Evolutionary conservation across 2,797 vertebrate species (phyloP), one percentile per base, ranked within the genome.

Genomic region (Leuciscus waleckii): DNA sequence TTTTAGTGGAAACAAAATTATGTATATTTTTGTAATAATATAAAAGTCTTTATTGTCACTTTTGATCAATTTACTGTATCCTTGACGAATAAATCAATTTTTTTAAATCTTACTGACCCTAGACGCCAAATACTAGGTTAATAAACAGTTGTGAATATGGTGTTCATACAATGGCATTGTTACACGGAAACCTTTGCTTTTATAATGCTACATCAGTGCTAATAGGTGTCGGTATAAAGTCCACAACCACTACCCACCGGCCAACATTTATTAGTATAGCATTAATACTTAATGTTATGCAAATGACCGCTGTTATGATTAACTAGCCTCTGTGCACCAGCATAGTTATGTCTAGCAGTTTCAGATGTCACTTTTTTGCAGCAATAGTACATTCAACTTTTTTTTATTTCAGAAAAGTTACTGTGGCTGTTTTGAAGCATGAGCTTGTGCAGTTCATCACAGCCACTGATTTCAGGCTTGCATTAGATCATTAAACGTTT

Each of bases 401-500:
- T 35, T 35, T 70, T 41, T 51, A 29, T 23, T 51, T 54, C 2
- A 75, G 4, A 75, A 75, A 56, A 61, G 14, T 41, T 26, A 41
- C 19, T 41, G 14, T 37, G 13, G 32, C 35, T 7, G 10, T 77
- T 77, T 41, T 61, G n/a, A 61, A 39, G 23, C 35, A 77, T 26
- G 1, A 58, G 51, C 51, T 37, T 39, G 23, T 17, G 54, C 14
- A 41, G n/a, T 58, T 39, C n/a, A 19, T 73, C 5, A 6, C 35
- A 63, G 26, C 29, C 39, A 35, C 81, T 65, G 56, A 65, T 77
- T 77, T 61, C 32, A 71, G 54, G 11, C 65, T 75, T 37, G 32
- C 71, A 67, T 82, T 74, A 63, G 29, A 74, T 75, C 21, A 37
- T 69, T 83, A 23, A 8, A 69, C 51, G 58, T 37, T 29, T 56